Evolutionary conservation across 2,797 vertebrate species (phyloP).

Genomic region (Danio albolineatus): DNA sequence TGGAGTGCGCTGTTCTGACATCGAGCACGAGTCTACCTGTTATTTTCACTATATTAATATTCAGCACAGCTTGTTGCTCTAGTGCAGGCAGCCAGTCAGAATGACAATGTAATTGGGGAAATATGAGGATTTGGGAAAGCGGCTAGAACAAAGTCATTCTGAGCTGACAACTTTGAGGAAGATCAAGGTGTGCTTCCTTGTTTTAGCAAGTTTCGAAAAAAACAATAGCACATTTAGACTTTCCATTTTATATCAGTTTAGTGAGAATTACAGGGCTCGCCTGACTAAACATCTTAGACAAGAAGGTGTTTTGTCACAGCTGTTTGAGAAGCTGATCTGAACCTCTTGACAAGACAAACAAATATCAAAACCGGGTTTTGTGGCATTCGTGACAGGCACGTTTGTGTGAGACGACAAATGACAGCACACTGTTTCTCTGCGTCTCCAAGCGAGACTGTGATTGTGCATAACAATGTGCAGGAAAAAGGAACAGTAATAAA

Average conservation of each 20-base stretch:
- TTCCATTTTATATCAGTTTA: conserved; percentile 40
- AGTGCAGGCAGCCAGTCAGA: conserved; percentile 47
- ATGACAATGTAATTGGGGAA: conserved; percentile 60
- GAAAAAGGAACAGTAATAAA: conserved; percentile 44
- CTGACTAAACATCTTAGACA: conserved; percentile 44
- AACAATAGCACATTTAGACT: conserved; percentile 38
- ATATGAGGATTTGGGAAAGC: conserved; percentile 52
- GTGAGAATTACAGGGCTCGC: conserved; percentile 33
- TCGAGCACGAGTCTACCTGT: conserved; percentile 49
- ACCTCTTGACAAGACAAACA: conserved; percentile 47
- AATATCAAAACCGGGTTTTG: conserved; percentile 51
- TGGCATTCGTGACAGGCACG: conserved; percentile 5
- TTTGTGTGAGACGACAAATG: conserved; percentile 27
- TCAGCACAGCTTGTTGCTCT: conserved; percentile 41
- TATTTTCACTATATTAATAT: conserved; percentile 51
- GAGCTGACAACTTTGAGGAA: conserved; percentile 55
- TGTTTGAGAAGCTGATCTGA: conserved; percentile 52
- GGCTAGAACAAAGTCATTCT: conserved; percentile 54
- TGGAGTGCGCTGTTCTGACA: conserved; percentile 49
- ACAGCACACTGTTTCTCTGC: conserved; percentile 2
- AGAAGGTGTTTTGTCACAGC: conserved; percentile 31
- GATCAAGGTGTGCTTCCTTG: conserved; percentile 57
- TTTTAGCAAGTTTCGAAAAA: conserved; percentile 51
- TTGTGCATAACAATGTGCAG: conserved; percentile 33
- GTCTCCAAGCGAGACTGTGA: conserved; percentile 21